Evolutionary conservation across 2,888 invertebrate species (phyloP).

Genomic region (Andrena dorsata): DNA sequence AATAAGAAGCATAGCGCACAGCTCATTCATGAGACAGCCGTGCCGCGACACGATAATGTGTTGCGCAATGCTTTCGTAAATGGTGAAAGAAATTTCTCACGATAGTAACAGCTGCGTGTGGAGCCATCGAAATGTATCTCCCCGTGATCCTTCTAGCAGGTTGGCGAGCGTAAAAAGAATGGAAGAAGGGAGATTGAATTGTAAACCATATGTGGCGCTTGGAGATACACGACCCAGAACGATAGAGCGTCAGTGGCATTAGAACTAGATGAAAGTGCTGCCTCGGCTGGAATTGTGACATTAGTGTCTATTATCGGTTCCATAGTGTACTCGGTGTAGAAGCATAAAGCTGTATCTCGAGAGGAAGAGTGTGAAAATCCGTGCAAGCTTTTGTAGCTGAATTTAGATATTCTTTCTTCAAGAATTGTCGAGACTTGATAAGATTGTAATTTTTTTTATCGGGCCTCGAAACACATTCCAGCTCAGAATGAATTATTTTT

Average conservation of each 20-base stretch:
- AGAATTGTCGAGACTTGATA: no score
- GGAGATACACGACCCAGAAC: neutral
- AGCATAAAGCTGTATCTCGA: neutral
- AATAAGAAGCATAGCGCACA: no score
- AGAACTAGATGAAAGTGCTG: constrained; percentile 29
- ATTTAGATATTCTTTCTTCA: neutral
- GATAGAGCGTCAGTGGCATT: constrained; percentile 38
- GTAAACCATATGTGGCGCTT: constrained; percentile 47
- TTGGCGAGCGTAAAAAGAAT: neutral
- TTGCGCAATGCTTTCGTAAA: constrained; percentile 17
- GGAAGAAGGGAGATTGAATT: constrained; percentile 42
- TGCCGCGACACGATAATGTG: neutral
- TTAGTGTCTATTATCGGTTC: constrained; percentile 26
- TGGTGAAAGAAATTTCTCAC: constrained; percentile 37
- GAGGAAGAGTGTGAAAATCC: neutral
- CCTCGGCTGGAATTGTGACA: neutral
- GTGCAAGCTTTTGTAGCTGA: neutral
- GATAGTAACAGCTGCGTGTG: constrained; percentile 29
- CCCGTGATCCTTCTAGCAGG: constrained; percentile 7
- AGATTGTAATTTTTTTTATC: no score
- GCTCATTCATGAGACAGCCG: constrained; percentile 23
- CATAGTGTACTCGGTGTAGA: neutral
- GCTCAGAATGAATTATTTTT: no score
- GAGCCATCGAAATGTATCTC: constrained; percentile 2
- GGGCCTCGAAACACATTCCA: no score